Evolutionary conservation across 1,140 invertebrate species (phyloP).

Genomic region (Drosophila novamexicana): DNA sequence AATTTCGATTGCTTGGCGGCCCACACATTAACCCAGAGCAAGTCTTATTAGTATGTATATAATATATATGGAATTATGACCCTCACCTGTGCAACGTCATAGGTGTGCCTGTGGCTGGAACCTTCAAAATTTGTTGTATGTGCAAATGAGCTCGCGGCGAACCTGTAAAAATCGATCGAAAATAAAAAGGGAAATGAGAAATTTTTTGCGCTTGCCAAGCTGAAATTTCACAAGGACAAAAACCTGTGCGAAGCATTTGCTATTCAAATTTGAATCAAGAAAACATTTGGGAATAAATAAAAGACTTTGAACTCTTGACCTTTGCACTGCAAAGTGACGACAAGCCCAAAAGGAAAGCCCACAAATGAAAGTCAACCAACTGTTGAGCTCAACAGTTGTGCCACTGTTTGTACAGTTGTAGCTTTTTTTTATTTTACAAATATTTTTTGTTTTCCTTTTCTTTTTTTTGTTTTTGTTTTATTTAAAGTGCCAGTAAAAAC

Average conservation of each 20-base stretch:
- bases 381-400: not conserved
- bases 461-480: constrained; percentile 66
- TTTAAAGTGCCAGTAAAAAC: constrained; percentile 84
- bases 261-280: constrained; percentile 29
- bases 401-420: not conserved
- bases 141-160: not conserved
- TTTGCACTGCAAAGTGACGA: constrained; percentile 3
- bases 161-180: not conserved
- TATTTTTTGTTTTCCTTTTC: constrained; percentile 59
- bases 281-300: constrained; percentile 13
- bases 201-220: not conserved
- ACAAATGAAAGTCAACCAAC: not conserved
- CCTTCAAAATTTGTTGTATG: not conserved
- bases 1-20: too few relatives aligned
- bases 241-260: not conserved
- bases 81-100: not conserved
- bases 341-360: not conserved
- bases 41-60: not conserved
- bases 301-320: not conserved
- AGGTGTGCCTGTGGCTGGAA: too few relatives aligned
- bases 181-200: not conserved
- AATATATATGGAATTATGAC: not conserved
- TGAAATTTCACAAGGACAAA: not conserved
- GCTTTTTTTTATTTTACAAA: constrained; percentile 64
- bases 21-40: too few relatives aligned